phyloP scores from a whole-genome alignment of 2,888 invertebrate genomes.

The Pseudococcus jackbeardsleyi region DNA sequence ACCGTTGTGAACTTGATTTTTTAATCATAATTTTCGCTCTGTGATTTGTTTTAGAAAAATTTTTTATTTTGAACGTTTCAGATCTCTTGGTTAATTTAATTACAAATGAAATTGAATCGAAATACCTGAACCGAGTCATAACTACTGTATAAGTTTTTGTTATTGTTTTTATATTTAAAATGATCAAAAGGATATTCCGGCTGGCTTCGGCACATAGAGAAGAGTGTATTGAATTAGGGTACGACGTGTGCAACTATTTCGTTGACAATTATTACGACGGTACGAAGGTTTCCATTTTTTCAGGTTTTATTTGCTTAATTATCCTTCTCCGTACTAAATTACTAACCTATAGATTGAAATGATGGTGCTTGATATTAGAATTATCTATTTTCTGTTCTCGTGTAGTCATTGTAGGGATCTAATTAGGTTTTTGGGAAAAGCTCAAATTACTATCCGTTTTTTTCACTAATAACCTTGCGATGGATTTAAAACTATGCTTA shows the following conservation, averaged over 20 bases:
- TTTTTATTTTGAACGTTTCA: conserved; percentile 45
- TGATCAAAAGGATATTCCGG: conserved; percentile 58
- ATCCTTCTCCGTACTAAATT: not conserved
- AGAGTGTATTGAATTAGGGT: conserved; percentile 58
- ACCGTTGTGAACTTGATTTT: not conserved
- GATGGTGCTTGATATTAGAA: not conserved
- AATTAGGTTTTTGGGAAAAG: no score
- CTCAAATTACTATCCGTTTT: no score
- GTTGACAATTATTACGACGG: conserved; percentile 57
- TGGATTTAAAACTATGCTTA: no score
- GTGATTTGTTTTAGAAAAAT: not conserved
- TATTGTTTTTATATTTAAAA: conserved; percentile 13
- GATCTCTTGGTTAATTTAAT: conserved; percentile 29
- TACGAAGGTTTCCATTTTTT: conserved; percentile 19
- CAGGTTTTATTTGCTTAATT: conserved; percentile 5
- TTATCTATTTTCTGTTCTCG: no score
- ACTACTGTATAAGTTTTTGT: conserved; percentile 1
- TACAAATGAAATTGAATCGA: not conserved
- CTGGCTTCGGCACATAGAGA: conserved; percentile 33
- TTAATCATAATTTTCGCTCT: not conserved
- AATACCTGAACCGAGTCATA: conserved; percentile 14
- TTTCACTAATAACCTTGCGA: no score
- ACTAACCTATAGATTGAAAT: not conserved
- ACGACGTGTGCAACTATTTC: conserved; percentile 56
- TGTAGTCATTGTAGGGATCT: no score